phyloP scores from a whole-genome alignment of 64 coral and sea anemone species.

The Platygyra sinensis region DNA sequence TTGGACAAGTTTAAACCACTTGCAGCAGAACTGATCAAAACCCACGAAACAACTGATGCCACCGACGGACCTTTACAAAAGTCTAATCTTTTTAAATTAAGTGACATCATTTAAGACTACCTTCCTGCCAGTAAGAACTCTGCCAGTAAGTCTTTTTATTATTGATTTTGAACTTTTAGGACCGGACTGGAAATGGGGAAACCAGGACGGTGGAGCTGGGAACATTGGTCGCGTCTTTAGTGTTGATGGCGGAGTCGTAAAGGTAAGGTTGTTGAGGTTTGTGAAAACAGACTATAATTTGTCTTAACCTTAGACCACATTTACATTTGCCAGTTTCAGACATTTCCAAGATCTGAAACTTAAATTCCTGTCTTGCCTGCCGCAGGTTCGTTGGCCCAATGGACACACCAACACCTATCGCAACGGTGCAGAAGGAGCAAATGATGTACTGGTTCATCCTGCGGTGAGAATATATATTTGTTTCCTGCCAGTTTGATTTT shows the following conservation, averaged over 20 bases:
- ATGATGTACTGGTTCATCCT: conserved; percentile 34
- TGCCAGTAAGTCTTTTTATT: not conserved
- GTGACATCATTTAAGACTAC: too few species aligned
- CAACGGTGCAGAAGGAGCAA: conserved; percentile 47
- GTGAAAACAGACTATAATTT: not conserved
- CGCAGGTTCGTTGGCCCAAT: conserved; percentile 64
- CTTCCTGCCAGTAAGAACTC: too few species aligned
- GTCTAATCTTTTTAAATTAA: too few species aligned
- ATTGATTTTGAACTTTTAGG: conserved; percentile 8
- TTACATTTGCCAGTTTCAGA: too few species aligned
- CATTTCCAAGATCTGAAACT: too few species aligned
- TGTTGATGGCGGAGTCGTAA: not conserved
- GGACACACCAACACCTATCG: conserved; percentile 56
- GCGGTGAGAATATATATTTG: conserved; percentile 10
- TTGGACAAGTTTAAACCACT: too few species aligned
- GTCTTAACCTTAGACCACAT: too few species aligned
- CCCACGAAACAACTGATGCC: too few species aligned
- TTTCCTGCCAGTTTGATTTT: too few species aligned
- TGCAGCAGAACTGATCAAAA: too few species aligned
- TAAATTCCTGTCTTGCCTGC: too few species aligned
- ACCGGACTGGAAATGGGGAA: conserved; percentile 63
- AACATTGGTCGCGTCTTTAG: conserved; percentile 34
- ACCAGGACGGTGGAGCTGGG: conserved; percentile 53
- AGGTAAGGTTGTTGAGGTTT: not conserved
- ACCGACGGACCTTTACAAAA: too few species aligned